Percentiles rank a stretch among this genome's conserved stretches.
Conservation (phyloP, 2,888 invertebrate species). For the Lycocerus yunnanus region DNA sequence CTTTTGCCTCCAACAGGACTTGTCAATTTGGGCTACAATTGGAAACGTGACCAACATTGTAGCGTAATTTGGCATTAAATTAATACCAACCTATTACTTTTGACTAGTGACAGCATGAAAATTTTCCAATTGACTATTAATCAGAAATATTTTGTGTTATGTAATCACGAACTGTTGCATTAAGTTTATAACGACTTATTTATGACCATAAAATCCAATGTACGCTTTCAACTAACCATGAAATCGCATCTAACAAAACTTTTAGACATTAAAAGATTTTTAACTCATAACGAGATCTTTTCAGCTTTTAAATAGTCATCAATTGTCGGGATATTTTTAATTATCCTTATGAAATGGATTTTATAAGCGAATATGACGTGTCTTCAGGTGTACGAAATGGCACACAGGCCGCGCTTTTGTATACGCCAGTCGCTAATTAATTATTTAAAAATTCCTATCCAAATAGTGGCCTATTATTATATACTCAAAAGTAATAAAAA, state of each 20-base stretch:
- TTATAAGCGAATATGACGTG: neutral
- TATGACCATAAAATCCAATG: constrained; percentile 21
- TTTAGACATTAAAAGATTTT: constrained; percentile 15
- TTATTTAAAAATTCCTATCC: neutral
- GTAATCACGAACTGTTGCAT: constrained; percentile 16
- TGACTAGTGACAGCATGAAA: constrained; percentile 11
- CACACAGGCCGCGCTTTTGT: neutral
- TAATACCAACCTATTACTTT: constrained; percentile 13
- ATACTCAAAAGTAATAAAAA: constrained; percentile 1
- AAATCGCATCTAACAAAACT: constrained; percentile 21
- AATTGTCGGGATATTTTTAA: neutral
- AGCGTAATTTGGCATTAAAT: constrained; percentile 23
- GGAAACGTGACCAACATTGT: neutral
- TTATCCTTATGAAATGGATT: neutral
- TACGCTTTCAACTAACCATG: constrained; percentile 17
- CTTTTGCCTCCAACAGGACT: neutral
- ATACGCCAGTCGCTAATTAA: neutral
- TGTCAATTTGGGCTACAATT: neutral
- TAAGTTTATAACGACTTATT: constrained; percentile 27
- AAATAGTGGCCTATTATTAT: neutral
- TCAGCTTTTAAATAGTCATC: neutral
- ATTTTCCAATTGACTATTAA: constrained; percentile 18
- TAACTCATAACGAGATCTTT: constrained; percentile 14
- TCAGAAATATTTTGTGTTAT: constrained; percentile 17
- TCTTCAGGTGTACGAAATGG: neutral